Percentiles rank a stretch among this genome's conserved stretches.
phyloP scores from a whole-genome alignment of 2,113 vertebrate species.

The Pseudolaguvia tuberculata region DNA sequence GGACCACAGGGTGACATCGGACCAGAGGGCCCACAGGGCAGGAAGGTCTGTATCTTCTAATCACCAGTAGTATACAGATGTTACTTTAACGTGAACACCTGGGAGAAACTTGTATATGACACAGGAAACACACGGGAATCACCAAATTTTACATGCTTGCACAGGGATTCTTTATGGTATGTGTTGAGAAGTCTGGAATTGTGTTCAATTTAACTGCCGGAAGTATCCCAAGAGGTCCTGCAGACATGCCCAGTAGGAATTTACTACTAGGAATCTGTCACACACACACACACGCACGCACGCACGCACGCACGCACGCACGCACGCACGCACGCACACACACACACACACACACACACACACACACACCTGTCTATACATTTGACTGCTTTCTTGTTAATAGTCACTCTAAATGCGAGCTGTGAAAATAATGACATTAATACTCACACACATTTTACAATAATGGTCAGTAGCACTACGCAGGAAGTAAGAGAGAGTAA shows the following conservation, averaged over 20 bases:
- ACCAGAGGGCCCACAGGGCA: slow-evolving; percentile 77
- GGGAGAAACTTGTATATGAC: slow-evolving; percentile 27
- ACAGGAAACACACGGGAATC: slow-evolving; percentile 16
- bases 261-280: background rate
- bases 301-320: no score
- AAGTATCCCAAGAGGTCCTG: slow-evolving; percentile 35
- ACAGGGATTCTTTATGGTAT: slow-evolving; percentile 38
- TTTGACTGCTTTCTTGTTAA: slow-evolving; percentile 39
- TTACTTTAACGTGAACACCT: slow-evolving; percentile 33
- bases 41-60: slow-evolving; percentile 69
- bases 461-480: no score
- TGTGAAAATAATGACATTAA: slow-evolving; percentile 48
- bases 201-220: slow-evolving; percentile 48
- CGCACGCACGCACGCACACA: no score
- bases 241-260: slow-evolving; percentile 31
- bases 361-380: slow-evolving; percentile 2
- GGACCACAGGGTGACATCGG: slow-evolving; percentile 81
- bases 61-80: slow-evolving; percentile 29
- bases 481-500: no score
- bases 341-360: no score
- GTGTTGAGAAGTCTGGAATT: slow-evolving; percentile 43
- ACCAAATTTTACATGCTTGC: slow-evolving; percentile 26
- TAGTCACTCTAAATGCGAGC: slow-evolving; percentile 11
- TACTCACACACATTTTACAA: slow-evolving; percentile 16
- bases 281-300: no score